Evolutionary conservation across 1,140 invertebrate species (phyloP).

Genomic region (Cherax destructor): DNA sequence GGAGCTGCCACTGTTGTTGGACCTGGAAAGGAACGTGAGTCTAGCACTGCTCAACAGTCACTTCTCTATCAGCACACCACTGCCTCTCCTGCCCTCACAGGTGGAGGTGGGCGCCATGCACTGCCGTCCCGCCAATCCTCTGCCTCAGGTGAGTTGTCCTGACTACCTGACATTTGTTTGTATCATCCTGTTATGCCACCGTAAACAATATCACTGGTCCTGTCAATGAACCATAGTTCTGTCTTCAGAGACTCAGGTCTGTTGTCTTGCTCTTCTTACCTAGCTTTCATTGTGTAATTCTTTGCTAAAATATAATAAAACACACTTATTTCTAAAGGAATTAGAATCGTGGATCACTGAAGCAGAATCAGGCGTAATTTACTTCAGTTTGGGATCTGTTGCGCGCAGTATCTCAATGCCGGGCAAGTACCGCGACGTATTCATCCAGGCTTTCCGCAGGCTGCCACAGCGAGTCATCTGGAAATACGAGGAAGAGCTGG

Average conservation of each 20-base stretch:
- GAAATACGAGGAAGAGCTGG: conserved; percentile 66
- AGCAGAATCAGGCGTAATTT: conserved; percentile 36
- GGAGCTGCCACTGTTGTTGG: conserved; percentile 33
- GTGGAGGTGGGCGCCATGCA: conserved; percentile 50
- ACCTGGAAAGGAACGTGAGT: conserved; percentile 51
- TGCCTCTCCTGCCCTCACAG: conserved; percentile 50
- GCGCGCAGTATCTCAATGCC: conserved; percentile 35
- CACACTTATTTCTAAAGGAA: neutral
- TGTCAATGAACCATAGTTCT: no score
- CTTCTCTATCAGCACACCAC: neutral
- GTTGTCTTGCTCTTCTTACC: no score
- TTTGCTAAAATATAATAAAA: neutral
- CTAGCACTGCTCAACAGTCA: conserved; percentile 46
- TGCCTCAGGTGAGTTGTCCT: neutral
- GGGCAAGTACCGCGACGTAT: conserved; percentile 8
- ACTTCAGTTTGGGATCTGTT: conserved; percentile 52
- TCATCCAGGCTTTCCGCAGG: conserved; percentile 57
- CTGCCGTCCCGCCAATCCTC: conserved; percentile 36
- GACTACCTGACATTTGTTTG: no score
- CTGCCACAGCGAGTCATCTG: conserved; percentile 64
- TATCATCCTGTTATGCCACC: neutral
- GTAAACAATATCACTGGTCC: no score
- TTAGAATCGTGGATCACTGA: conserved; percentile 33
- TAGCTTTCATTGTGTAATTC: no score
- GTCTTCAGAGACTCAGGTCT: neutral